Evolutionary conservation across 1,140 invertebrate genomes (phyloP).

Genomic region (Tribolium madens): DNA sequence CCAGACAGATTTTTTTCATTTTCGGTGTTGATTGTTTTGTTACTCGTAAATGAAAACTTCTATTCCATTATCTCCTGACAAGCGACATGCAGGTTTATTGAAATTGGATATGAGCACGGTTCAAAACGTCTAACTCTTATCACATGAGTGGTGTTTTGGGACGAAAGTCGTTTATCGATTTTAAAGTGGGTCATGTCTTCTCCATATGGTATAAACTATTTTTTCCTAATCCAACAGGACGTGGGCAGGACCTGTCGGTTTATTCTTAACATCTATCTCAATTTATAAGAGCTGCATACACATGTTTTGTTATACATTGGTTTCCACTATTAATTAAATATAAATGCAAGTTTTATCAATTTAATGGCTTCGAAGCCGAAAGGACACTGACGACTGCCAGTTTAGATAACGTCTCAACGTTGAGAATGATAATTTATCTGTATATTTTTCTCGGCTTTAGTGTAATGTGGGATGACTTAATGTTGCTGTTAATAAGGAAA

Average conservation of each 20-base stretch:
- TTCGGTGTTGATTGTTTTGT: slow-evolving; percentile 26
- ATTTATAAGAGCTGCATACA: slow-evolving; percentile 4
- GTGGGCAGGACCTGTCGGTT: slow-evolving; percentile 10
- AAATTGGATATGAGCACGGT: slow-evolving; percentile 22
- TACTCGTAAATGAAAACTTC: slow-evolving; percentile 14
- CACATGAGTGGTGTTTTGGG: slow-evolving; percentile 15
- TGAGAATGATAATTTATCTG: neutral
- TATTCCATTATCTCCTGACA: neutral
- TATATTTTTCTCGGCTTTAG: slow-evolving; percentile 16
- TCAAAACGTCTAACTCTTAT: slow-evolving; percentile 23
- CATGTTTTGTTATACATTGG: neutral
- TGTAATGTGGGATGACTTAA: neutral
- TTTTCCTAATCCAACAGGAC: neutral
- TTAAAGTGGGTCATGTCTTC: slow-evolving; percentile 12
- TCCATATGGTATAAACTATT: slow-evolving; percentile 1
- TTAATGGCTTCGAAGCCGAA: slow-evolving; percentile 10
- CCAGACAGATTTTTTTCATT: neutral
- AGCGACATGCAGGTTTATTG: slow-evolving; percentile 24
- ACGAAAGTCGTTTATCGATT: slow-evolving; percentile 13
- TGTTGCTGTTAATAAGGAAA: neutral
- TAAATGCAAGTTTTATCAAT: slow-evolving; percentile 4
- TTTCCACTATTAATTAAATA: slow-evolving; percentile 23
- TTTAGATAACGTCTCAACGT: slow-evolving; percentile 28
- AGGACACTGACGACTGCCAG: slow-evolving; percentile 9
- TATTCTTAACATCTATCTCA: neutral